Percentiles rank a stretch among this genome's conserved stretches.
These are phyloP conservation scores for Gymnoscelis rufifasciata DNA, from an alignment of 2,888 invertebrate genomes.

Conservation along the genomic window DNA sequence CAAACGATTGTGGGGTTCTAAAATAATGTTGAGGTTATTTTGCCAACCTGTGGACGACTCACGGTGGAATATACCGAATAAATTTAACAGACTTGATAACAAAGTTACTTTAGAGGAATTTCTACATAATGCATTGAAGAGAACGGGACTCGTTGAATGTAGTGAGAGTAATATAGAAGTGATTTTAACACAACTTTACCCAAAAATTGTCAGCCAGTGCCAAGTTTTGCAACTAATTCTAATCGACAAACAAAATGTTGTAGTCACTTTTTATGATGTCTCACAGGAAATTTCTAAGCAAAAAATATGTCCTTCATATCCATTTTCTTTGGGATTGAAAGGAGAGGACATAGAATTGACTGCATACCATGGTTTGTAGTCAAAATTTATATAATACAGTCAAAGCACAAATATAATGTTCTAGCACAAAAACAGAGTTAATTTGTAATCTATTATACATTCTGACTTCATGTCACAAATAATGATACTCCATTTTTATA, in stretches of 20 bases:
- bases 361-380: conserved; percentile 57
- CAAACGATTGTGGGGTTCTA: conserved; percentile 82
- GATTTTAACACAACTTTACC: conserved; percentile 56
- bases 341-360: conserved; percentile 56
- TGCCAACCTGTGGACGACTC: conserved; percentile 25
- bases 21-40: conserved; percentile 39
- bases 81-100: conserved; percentile 27
- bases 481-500: no score
- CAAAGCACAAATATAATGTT: no score
- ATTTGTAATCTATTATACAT: no score
- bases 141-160: conserved; percentile 27
- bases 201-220: conserved; percentile 48
- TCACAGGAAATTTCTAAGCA: conserved; percentile 49
- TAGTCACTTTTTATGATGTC: conserved; percentile 70
- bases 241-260: conserved; percentile 54
- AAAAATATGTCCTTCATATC: conserved; percentile 67
- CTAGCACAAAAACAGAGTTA: no score
- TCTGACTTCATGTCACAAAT: no score
- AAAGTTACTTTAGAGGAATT: conserved; percentile 27
- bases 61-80: conserved; percentile 28
- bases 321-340: conserved; percentile 64
- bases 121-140: conserved; percentile 20
- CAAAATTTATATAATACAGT: no score
- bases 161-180: conserved; percentile 37
- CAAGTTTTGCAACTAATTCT: conserved; percentile 57